Evolutionary conservation across 2,797 vertebrate species (phyloP), one percentile per base, ranked within the genome.

Genomic region (Sebastes taczanowskii): DNA sequence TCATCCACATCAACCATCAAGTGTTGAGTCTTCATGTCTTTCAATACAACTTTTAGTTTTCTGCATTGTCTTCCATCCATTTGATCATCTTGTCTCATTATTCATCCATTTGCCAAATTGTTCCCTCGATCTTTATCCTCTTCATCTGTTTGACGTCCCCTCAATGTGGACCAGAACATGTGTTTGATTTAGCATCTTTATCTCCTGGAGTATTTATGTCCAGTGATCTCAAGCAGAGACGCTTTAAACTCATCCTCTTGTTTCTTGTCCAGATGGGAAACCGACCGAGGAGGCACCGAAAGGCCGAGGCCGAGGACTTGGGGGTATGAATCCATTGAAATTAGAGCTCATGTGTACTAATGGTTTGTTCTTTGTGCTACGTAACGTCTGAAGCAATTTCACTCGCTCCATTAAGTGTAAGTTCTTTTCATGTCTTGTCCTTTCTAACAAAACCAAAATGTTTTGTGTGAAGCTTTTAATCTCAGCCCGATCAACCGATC

Each of bases 241-340:
- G 58, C 53, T 70, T 63, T 52, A 83, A 86, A 61, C 27, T 68
- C 29, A 27, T 86, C 66, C 66, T 78, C 11, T 71, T 85, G n/a
- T 93, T 80, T 89, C 75, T 71, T 87, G 91, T 95, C 86, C 94
- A 99, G 98, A 99, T 94, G 96, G 97, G 83, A 99, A 98, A 91
- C 96, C 98, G 71, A 92, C 97, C 81, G 98, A 99, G 20, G 98
- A 99, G 80, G 62, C 96, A 81, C 88, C 96, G 0, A 97, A 95
- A 93, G 97, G 97, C 32, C 94, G 97, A 96, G 97, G 96, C 74
- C 61, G 95, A 92, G 95, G 97, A 88, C 91, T 99, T 84, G 98
- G 97, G 96, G 98, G 99, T 98, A 94, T 95, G 95, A 84, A 69
- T 32, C 55, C 2, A 59, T 20, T 65, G 2, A 56, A 18, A 42